A percentile compares a stretch with the other conserved stretches of the same genome.
Evolutionary conservation across 2,113 vertebrate genomes (phyloP).

Genomic region (Odobenus rosmarus): DNA sequence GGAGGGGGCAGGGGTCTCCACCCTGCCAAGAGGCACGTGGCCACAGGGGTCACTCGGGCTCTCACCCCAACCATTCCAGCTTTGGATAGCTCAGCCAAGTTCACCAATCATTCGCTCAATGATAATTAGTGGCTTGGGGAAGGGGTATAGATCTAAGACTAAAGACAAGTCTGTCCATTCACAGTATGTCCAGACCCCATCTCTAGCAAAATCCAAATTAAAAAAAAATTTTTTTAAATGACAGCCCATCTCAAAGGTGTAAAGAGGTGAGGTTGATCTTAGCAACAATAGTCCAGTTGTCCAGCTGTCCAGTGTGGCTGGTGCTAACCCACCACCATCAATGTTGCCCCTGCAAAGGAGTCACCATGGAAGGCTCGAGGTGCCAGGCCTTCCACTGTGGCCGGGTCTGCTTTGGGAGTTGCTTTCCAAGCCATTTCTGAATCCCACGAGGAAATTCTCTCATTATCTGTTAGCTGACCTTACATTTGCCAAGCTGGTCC

Average conservation of each 20-base stretch:
- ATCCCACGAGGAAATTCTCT: neutral
- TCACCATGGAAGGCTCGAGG: fast-evolving
- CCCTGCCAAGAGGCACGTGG: fast-evolving
- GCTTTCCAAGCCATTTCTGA: neutral
- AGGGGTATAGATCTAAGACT: no score
- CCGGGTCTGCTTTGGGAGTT: neutral
- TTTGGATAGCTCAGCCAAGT: neutral
- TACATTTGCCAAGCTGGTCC: neutral
- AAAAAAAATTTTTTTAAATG: neutral
- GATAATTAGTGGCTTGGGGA: neutral
- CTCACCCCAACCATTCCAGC: no score
- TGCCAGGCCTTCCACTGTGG: fast-evolving
- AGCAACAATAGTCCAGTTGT: neutral
- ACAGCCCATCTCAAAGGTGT: neutral
- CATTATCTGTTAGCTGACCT: neutral
- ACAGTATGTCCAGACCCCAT: no score
- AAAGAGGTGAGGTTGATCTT: neutral
- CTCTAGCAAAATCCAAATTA: neutral
- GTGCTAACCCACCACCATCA: no score
- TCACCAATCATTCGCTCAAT: neutral
- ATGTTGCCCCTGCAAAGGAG: fast-evolving
- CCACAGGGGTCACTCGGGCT: neutral
- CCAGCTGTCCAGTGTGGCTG: neutral
- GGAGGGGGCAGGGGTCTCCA: neutral
- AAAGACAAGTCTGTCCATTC: no score